Evolutionary conservation across 2,113 vertebrate genomes (phyloP).

Genomic region (Aegithalos caudatus): DNA sequence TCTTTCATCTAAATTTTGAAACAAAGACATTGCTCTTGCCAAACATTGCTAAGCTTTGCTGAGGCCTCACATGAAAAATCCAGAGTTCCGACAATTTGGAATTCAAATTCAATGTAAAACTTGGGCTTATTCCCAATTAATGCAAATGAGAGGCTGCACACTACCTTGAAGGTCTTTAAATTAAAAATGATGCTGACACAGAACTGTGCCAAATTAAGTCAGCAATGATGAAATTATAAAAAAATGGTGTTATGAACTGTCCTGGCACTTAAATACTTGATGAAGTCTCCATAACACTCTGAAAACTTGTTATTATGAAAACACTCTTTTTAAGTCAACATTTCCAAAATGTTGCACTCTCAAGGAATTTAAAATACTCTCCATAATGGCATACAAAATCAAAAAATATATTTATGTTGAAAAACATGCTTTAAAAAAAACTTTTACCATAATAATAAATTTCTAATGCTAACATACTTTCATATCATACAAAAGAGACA

Average conservation of each 20-base stretch:
- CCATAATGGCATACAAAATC: background rate
- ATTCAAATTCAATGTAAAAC: conserved; percentile 1
- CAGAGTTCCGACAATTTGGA: background rate
- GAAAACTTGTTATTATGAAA: background rate
- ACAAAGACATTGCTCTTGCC: conserved; percentile 42
- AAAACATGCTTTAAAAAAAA: background rate
- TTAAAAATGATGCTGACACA: background rate
- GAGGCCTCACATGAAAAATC: background rate
- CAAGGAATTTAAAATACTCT: background rate
- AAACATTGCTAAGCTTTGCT: background rate
- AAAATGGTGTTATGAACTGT: background rate
- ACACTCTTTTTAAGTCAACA: background rate
- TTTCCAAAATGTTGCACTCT: background rate
- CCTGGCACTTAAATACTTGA: background rate
- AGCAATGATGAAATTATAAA: background rate
- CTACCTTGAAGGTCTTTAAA: conserved; percentile 19
- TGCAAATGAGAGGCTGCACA: background rate
- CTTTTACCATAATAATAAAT: background rate
- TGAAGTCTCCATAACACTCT: background rate
- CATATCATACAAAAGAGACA: background rate
- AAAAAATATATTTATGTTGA: background rate
- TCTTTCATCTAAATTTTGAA: conserved; percentile 27
- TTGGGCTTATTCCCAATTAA: background rate
- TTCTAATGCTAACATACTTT: background rate
- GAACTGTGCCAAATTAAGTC: conserved; percentile 25